Evolutionary conservation across 1,140 invertebrate genomes (phyloP).

Genomic region (Anoplolepis gracilipes): DNA sequence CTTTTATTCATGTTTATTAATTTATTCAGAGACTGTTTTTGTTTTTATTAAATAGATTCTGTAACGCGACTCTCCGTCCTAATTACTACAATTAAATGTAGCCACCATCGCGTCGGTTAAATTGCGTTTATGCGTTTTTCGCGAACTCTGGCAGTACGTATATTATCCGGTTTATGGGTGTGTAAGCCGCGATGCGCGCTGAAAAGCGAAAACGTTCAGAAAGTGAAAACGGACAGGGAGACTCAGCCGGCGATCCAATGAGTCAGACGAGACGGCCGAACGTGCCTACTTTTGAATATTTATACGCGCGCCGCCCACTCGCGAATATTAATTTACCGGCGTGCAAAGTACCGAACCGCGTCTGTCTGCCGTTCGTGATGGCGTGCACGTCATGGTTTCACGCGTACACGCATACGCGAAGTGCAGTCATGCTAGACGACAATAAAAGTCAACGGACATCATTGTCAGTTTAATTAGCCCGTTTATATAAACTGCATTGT

Average conservation of each 20-base stretch:
- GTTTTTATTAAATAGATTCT: conserved; percentile 15
- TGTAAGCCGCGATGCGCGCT: background rate
- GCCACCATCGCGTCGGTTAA: background rate
- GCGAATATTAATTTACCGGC: conserved; percentile 61
- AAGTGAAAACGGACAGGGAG: conserved; percentile 60
- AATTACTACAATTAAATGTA: conserved; percentile 11
- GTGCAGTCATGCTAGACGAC: background rate
- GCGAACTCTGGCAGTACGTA: background rate
- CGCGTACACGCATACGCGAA: conserved; percentile 28
- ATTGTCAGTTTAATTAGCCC: conserved; percentile 47
- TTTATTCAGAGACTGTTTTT: background rate
- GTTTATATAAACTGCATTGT: conserved; percentile 13
- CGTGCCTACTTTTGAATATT: conserved; percentile 65
- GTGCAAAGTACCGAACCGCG: conserved; percentile 30
- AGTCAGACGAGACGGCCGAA: conserved; percentile 55
- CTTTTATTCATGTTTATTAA: conserved; percentile 6
- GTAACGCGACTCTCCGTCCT: background rate
- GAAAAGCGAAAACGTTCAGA: conserved; percentile 61
- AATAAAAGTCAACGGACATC: conserved; percentile 33
- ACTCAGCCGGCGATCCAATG: conserved; percentile 40
- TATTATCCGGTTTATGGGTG: conserved; percentile 30
- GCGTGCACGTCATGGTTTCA: conserved; percentile 15
- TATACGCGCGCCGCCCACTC: conserved; percentile 57
- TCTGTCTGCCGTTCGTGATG: conserved; percentile 20
- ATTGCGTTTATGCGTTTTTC: conserved; percentile 38